Conservation (phyloP, 2,113 vertebrate species). For the Nycticryphes semicollaris region DNA sequence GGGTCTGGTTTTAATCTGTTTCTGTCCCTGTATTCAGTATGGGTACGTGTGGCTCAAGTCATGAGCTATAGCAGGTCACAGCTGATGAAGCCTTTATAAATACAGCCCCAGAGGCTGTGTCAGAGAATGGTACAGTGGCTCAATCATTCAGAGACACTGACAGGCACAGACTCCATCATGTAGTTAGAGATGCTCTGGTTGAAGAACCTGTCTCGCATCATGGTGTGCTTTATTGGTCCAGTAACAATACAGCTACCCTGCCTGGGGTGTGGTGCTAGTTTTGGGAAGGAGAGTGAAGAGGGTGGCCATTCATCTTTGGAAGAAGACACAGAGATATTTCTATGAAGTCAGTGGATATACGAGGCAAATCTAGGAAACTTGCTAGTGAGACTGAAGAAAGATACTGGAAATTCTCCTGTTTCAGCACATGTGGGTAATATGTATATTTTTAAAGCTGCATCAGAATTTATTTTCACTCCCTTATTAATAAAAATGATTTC, state of each 20-base stretch:
- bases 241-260: background rate
- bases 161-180: background rate
- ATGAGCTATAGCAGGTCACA: background rate
- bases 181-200: background rate
- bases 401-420: background rate
- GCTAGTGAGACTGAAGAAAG: background rate
- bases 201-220: background rate
- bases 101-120: background rate
- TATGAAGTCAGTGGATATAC: background rate
- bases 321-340: background rate
- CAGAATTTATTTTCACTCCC: background rate
- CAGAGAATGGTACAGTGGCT: background rate
- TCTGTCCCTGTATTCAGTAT: background rate
- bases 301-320: background rate
- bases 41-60: background rate
- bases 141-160: background rate
- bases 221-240: background rate
- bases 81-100: background rate
- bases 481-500: constrained; percentile 26
- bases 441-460: background rate
- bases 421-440: background rate
- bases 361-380: background rate
- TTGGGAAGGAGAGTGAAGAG: background rate
- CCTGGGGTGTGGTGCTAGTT: background rate
- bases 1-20: background rate